These are phyloP conservation scores for Crotalus tigris DNA, from an alignment of 2,113 vertebrate species.

Conservation along the genomic window DNA sequence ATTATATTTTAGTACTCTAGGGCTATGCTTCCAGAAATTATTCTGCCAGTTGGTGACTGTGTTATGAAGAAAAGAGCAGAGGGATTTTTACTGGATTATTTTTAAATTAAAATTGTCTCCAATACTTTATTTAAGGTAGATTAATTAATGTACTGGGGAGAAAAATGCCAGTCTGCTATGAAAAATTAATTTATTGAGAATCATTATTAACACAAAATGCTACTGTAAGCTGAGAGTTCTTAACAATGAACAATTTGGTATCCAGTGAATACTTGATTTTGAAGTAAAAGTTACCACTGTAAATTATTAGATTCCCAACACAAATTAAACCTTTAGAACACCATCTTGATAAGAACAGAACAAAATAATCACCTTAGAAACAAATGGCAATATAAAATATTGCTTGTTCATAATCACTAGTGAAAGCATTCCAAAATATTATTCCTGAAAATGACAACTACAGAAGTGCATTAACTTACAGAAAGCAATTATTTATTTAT, in stretches of 20 bases:
- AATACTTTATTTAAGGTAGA: not conserved
- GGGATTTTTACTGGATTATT: not conserved
- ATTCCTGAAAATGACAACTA: not conserved
- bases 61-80: not conserved
- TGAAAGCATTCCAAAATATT: not conserved
- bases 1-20: not conserved
- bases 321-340: not conserved
- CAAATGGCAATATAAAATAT: not conserved
- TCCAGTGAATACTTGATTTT: not conserved
- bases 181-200: not conserved
- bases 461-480: not conserved
- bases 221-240: not conserved
- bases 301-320: not conserved
- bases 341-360: not conserved
- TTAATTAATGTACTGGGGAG: not conserved
- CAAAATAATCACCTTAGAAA: not conserved
- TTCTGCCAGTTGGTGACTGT: not conserved
- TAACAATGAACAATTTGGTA: not conserved
- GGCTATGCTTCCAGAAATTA: conserved; percentile 5
- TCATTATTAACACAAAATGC: not conserved
- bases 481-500: not conserved
- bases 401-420: not conserved
- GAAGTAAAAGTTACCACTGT: not conserved
- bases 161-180: not conserved
- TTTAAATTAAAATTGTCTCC: not conserved